Base-by-base conservation (phyloP, 2,113 vertebrate genomes). In the Sminthopsis crassicaudata region DNA sequence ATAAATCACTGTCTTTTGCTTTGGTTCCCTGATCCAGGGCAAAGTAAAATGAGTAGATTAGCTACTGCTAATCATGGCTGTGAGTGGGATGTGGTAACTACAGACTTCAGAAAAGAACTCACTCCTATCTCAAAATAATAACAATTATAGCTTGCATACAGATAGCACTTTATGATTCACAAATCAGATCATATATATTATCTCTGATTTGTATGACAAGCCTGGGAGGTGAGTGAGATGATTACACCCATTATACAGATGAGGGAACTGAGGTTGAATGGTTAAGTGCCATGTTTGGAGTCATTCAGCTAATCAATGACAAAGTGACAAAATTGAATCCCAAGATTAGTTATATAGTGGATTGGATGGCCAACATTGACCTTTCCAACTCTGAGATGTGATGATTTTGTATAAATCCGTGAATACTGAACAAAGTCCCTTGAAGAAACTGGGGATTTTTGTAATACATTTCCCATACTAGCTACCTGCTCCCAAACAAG, bases 51-150 rank as follows among this genome's bases (percentile, higher is more conserved):
- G 0, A 0, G 1, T 12, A 26, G 10, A 27, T 24, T 84, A 84
- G 67, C 67, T 0, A 2, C 67, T 22, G 55, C 84, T n/a, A 27
- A 48, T 27, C 54, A 27, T n/a, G 0, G 2, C 52, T 0, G 2
- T 60, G 76, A 36, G 92, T 1, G 23, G 55, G 76, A 8, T 0
- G 0, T 1, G 23, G 27, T 2, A n/a, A 19, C 27, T 42, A 30
- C n/a, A 42, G 67, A 84, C n/a, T 23, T 84, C n/a, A 84, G n/a
- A 7, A 84, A 84, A 84, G 36, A 84, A 42, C 67, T 84, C 19
- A 3, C 16, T 84, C 19, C 19, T 84, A 22, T 84, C 19, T 42
- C 67, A 42, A 84, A 84, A 84, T 84, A 84, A 84, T 84, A 84
- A 23, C 14, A 84, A 23, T 22, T 84, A 84, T n/a, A 84, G 1